Evolutionary conservation across 2,888 invertebrate species (phyloP), one percentile per base, ranked within the genome.

Genomic region (Rhingia campestris): DNA sequence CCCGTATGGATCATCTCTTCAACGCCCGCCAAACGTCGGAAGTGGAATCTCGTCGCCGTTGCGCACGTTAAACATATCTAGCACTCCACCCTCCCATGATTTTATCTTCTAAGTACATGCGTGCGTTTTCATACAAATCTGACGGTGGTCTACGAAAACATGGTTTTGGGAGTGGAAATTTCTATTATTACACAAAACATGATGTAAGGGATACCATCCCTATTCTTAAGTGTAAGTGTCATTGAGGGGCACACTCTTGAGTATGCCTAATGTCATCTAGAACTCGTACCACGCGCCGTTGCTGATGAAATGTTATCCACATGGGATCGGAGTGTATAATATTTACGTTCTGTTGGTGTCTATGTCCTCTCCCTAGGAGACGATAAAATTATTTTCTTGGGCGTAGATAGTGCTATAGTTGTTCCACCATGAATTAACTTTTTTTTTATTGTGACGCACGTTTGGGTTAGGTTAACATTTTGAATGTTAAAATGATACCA

Each of bases 1-100:
- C 12, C 61, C 74, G 49, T 53, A 75, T 75, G 81, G 63, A 75
- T 75, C 75, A 81, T 75, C 69, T 70, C 64, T 53, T 70, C 51
- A 61, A 59, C 51, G 63, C 56, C 37, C 30, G 53, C 39, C 61
- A 47, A 80, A 80, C 81, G 58, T 74, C 81, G 63, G 69, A 81
- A 81, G 56, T 69, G 63, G 33, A 70, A 58, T 61, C 61, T 67
- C 61, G 47, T 49, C 53, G 49, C 22, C 22, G 22, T 22, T 2
- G 22, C 22, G 22, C 22, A 22, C 53, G 14, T 39, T 43, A 33
- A 37, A 30, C 58, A 41, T 30, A 9, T 32, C 37, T 22, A 22
- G 22, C 22, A 2, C 37, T 22, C n/a, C 9, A 30, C 49, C 22
- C 22, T 22, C 22, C 22, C 22, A 22, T 22, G 22, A 22, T 53